phyloP scores from a whole-genome alignment of 2,888 invertebrate species.

The Sarcophaga carnaria region DNA sequence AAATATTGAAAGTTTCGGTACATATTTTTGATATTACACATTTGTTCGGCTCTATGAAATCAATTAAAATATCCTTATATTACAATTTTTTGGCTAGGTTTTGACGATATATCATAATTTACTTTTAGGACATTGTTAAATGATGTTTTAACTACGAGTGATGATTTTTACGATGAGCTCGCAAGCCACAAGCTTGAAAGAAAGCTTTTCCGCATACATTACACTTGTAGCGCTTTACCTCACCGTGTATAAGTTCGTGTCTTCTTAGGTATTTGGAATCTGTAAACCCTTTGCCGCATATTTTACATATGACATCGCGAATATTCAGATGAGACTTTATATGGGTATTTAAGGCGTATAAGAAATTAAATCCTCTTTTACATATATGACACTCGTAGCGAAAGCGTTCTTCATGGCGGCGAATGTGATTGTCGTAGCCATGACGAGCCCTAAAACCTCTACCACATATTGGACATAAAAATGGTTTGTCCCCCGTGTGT shows the following conservation, averaged over 20 bases:
- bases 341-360: constrained; percentile 50
- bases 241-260: constrained; percentile 55
- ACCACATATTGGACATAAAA: constrained; percentile 53
- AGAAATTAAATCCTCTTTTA: constrained; percentile 48
- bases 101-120: too few species aligned
- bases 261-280: constrained; percentile 45
- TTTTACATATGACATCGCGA: constrained; percentile 45
- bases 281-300: constrained; percentile 57
- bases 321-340: constrained; percentile 52
- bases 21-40: too few species aligned
- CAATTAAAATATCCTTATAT: background rate
- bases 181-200: constrained; percentile 76
- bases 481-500: constrained; percentile 72
- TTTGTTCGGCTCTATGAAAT: background rate
- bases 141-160: constrained; percentile 14
- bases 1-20: too few species aligned
- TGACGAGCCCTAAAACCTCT: constrained; percentile 40
- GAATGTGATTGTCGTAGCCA: constrained; percentile 50
- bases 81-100: background rate
- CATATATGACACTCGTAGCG: constrained; percentile 52
- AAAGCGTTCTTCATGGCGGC: constrained; percentile 46
- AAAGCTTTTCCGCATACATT: constrained; percentile 56
- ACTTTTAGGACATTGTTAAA: background rate
- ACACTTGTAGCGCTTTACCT: constrained; percentile 45
- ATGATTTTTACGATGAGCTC: constrained; percentile 62